Base-by-base conservation (phyloP, 2,113 vertebrate genomes). In the Takifugu bimaculatus region DNA sequence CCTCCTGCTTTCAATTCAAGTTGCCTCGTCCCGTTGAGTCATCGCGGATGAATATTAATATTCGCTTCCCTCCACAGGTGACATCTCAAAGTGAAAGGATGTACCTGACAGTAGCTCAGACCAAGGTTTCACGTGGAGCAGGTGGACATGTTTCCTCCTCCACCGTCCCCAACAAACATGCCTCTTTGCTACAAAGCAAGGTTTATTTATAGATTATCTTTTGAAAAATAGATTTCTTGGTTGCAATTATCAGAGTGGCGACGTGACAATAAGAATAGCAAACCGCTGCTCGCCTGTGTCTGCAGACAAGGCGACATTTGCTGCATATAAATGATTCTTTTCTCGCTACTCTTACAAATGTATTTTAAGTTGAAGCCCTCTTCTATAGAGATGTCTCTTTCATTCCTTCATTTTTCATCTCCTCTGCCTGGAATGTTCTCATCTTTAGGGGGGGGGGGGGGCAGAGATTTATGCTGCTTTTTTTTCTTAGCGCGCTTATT, bases 201-300 rank as follows among this genome's bases (percentile, higher is more conserved):
- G 27, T 58, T 72, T 80, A 68, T 74, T 71, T 78, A 74, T 76
- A 72, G 68, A 74, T 74, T 73, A 77, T 50, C 60, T 53, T 68
- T 52, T 26, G 65, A 63, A 51, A 27, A 77, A 78, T 72, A 20
- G 25, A 60, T 77, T 72, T 64, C 28, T 51, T 7, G 32, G 72
- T 56, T 60, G 65, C 66, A 80, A 70, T 79, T 81, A 75, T 65
- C 29, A 54, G 57, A 57, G 47, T 42, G 45, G 66, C 53, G 61
- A 54, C 69, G 74, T 69, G 42, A 56, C 49, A 57, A 69, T 78
- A 63, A 68, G 39, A 66, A 14, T 63, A 57, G 27, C 54, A 68
- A 72, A 67, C 79, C 77, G 78, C 26, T 81, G 79, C 60, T 74
- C 71, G 70, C 77, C 78, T 60, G 74, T 74, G 53, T 57, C 48